Percentiles rank a stretch among this genome's conserved stretches.
phyloP scores from a whole-genome alignment of 1,140 invertebrate genomes.

The Tetraneura akinire region DNA sequence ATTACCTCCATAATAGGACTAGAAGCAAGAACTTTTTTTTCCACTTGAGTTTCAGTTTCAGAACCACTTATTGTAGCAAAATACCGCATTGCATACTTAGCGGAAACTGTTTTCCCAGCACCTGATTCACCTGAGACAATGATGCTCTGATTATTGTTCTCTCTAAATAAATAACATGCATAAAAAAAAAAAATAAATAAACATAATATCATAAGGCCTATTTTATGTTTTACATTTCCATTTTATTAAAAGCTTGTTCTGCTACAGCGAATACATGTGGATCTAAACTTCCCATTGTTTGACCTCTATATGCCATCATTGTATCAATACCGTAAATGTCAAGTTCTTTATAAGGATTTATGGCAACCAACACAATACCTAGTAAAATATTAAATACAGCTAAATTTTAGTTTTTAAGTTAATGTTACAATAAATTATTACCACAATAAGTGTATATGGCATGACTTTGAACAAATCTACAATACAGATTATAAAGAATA shows the following conservation, averaged over 20 bases:
- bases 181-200: slow-evolving; percentile 10
- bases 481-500: slow-evolving; percentile 92
- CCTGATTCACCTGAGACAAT: slow-evolving; percentile 97
- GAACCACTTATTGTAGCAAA: slow-evolving; percentile 95
- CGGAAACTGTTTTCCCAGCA: slow-evolving; percentile 97
- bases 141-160: slow-evolving; percentile 92
- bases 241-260: slow-evolving; percentile 94
- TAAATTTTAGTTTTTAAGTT: background rate
- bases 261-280: slow-evolving; percentile 99
- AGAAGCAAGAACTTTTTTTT: slow-evolving; percentile 93
- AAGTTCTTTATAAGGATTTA: slow-evolving; percentile 96
- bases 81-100: slow-evolving; percentile 97
- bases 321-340: slow-evolving; percentile 94
- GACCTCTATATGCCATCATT: slow-evolving; percentile 91
- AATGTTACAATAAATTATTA: slow-evolving; percentile 57
- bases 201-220: background rate
- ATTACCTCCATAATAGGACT: slow-evolving; percentile 97
- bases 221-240: slow-evolving; percentile 71
- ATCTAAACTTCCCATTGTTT: slow-evolving; percentile 93
- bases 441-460: slow-evolving; percentile 98
- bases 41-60: slow-evolving; percentile 88
- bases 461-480: slow-evolving; percentile 88
- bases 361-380: slow-evolving; percentile 94
- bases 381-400: slow-evolving; percentile 42
- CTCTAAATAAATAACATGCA: slow-evolving; percentile 63